Evolutionary conservation across 1,140 invertebrate species (phyloP), one percentile per base, ranked within the genome.

Genomic region (Mesaphorura yosii): DNA sequence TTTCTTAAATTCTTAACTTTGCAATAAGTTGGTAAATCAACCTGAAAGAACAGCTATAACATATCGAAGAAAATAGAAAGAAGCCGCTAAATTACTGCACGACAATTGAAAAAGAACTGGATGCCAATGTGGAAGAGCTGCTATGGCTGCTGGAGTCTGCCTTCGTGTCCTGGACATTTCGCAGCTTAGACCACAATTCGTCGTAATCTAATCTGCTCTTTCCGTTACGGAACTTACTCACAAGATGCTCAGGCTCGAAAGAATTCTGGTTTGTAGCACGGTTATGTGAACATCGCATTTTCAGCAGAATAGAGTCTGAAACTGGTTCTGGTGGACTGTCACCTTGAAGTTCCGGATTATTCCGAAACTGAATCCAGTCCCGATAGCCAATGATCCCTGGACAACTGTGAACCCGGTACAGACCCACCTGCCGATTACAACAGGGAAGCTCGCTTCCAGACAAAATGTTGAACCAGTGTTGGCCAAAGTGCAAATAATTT

Each of bases 361-460:
- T 55, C 26, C 52, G 48, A 29, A 48, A 34, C 28, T 59, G 40
- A 34, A 59, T 20, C 52, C 53, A 55, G 57, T 59, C 57, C 39
- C 34, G 52, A 46, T 55, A 54, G 27, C 53, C 58, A 26, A 51
- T 37, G 23, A 59, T 55, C 17, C 58, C 53, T 20, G 58, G 58
- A 49, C 58, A 59, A 52, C 58, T 59, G 26, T 59, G 53, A 49
- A 55, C 53, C 10, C 58, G 53, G 27, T 59, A 59, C 4, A 59
- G 50, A 42, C 58, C 58, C 29, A 51, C 44, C 26, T 48, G 50
- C 39, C 49, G 42, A 22, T 59, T 51, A 53, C 58, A 59, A 42
- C 57, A 58, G 17, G 46, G 39, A 42, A 55, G 27, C 28, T 59
- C 53, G n/a, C 50, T 41, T 6, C 44, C 49, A 23, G 53, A 55